These are phyloP conservation scores for Rhombomys opimus DNA, from an alignment of 2,113 vertebrate species.

Conservation along the genomic window DNA sequence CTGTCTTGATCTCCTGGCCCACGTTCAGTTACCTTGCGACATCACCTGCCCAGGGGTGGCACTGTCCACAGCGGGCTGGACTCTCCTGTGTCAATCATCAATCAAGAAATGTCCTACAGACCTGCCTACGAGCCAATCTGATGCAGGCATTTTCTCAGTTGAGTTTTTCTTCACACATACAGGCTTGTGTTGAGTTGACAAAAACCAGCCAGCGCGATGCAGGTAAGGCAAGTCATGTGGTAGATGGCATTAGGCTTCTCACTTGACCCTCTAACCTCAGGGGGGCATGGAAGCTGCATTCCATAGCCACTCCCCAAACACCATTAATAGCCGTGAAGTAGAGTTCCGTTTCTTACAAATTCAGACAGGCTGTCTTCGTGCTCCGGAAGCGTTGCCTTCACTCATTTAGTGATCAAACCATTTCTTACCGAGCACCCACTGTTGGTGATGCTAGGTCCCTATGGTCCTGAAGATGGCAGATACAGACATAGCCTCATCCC, in stretches of 20 bases:
- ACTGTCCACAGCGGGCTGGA: background rate
- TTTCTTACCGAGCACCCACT: accelerated
- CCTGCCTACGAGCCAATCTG: background rate
- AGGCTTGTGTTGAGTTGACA: background rate
- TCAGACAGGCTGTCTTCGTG: background rate
- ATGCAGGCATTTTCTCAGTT: background rate
- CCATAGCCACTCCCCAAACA: no score
- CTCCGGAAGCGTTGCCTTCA: background rate
- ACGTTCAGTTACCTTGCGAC: background rate
- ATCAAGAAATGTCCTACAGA: background rate
- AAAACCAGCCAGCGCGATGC: background rate
- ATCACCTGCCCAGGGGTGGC: background rate
- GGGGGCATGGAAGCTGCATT: background rate
- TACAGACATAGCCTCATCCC: background rate
- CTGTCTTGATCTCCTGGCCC: background rate
- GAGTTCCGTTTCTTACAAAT: background rate
- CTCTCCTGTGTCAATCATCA: background rate
- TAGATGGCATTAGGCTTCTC: background rate
- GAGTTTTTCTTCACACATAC: background rate
- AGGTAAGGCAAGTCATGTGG: background rate
- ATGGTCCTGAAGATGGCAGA: background rate
- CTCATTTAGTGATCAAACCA: background rate
- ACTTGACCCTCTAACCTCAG: background rate
- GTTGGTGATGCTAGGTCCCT: background rate
- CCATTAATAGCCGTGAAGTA: background rate